Percentiles rank a stretch among this genome's conserved stretches.
Evolutionary conservation across 2,113 vertebrate genomes (phyloP).

Genomic region (Siniperca knerii): DNA sequence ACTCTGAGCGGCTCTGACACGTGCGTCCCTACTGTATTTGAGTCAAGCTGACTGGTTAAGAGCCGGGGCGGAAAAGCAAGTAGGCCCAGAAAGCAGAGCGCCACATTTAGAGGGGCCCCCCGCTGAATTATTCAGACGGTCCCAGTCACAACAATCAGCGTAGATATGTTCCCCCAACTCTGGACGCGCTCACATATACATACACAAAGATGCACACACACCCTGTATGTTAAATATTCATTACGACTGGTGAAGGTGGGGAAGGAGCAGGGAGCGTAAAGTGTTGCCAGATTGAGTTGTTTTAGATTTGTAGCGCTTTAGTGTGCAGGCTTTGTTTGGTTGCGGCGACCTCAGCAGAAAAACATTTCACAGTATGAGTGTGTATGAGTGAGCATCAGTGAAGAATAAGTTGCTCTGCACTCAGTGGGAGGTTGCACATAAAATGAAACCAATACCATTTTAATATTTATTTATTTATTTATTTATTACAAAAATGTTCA

Average conservation of each 20-base stretch:
- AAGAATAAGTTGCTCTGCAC: neutral
- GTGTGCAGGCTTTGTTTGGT: conserved; percentile 56
- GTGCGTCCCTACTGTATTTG: conserved; percentile 67
- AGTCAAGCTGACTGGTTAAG: conserved; percentile 82
- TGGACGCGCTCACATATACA: conserved; percentile 44
- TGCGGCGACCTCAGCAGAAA: conserved; percentile 62
- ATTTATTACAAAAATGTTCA: neutral
- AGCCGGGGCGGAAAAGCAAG: conserved; percentile 70
- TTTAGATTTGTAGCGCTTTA: conserved; percentile 62
- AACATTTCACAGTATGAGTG: conserved; percentile 7
- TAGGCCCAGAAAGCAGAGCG: conserved; percentile 59
- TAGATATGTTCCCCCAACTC: conserved; percentile 66
- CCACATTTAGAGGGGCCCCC: conserved; percentile 77
- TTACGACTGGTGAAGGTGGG: conserved; percentile 56
- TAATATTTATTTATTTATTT: conserved; percentile 13
- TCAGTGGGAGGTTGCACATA: neutral
- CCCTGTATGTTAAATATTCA: conserved; percentile 79
- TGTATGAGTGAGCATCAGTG: neutral
- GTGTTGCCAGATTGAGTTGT: conserved; percentile 75
- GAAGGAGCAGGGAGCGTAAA: conserved; percentile 53
- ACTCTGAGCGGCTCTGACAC: conserved; percentile 77
- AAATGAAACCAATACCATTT: neutral
- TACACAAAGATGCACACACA: conserved; percentile 42
- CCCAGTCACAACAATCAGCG: conserved; percentile 77
- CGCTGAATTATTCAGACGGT: conserved; percentile 83